Conservation (phyloP, 2,113 vertebrate species). For the Etheostoma spectabile region DNA sequence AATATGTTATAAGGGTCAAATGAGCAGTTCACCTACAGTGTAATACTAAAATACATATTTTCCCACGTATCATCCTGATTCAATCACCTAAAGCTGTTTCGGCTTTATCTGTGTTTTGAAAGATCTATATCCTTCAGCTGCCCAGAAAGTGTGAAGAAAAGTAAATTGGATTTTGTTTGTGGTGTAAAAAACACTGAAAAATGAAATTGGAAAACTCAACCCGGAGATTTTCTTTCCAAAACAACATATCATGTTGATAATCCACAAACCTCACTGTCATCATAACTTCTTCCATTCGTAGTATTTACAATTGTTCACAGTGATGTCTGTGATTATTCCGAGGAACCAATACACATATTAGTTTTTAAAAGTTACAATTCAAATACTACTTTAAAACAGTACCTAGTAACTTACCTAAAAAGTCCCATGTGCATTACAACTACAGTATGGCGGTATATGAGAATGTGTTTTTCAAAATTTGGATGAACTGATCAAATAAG, state of each 20-base stretch:
- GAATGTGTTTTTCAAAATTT: no score
- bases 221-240: neutral
- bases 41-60: neutral
- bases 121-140: slow-evolving; percentile 1
- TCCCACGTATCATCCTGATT: neutral
- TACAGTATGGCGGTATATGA: neutral
- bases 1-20: neutral
- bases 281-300: neutral
- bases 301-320: slow-evolving; percentile 2
- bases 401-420: neutral
- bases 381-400: neutral
- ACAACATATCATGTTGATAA: neutral
- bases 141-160: neutral
- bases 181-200: neutral
- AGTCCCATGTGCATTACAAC: neutral
- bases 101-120: neutral
- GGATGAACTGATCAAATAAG: neutral
- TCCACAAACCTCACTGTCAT: neutral
- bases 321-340: neutral
- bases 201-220: slow-evolving; percentile 11
- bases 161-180: slow-evolving; percentile 8
- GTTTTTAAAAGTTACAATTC: neutral
- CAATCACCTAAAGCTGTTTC: neutral
- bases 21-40: neutral
- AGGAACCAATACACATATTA: neutral